Evolutionary conservation across 2,113 vertebrate species (phyloP).

Genomic region (Oceanites oceanicus): DNA sequence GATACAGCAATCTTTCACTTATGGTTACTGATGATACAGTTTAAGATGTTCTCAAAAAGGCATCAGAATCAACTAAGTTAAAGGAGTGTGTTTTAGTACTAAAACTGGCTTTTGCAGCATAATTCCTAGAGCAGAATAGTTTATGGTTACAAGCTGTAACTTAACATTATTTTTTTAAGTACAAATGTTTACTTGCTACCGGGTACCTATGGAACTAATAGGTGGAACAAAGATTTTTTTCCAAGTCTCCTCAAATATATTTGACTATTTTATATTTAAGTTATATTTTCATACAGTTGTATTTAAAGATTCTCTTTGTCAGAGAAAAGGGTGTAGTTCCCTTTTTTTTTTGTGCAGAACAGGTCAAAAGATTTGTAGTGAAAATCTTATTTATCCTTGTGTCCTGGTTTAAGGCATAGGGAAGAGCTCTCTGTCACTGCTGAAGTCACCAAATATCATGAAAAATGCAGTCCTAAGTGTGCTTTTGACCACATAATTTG

Average conservation of each 20-base stretch:
- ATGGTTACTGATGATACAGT: not conserved
- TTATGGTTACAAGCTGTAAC: slow-evolving; percentile 74
- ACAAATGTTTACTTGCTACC: slow-evolving; percentile 73
- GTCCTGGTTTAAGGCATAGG: slow-evolving; percentile 19
- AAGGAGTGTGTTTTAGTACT: slow-evolving; percentile 71
- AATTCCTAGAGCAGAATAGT: slow-evolving; percentile 71
- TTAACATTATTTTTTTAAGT: slow-evolving; percentile 76
- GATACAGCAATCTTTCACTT: not conserved
- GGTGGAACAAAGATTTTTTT: slow-evolving; percentile 76
- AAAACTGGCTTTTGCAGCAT: slow-evolving; percentile 74
- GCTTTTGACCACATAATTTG: not conserved
- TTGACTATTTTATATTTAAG: slow-evolving; percentile 84
- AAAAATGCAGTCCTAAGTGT: not conserved
- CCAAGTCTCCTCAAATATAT: slow-evolving; percentile 76
- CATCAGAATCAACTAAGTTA: slow-evolving; percentile 36
- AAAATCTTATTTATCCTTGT: slow-evolving; percentile 15
- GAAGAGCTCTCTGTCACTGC: not conserved
- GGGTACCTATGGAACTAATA: slow-evolving; percentile 71
- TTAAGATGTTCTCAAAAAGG: slow-evolving; percentile 36
- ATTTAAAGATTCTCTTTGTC: slow-evolving; percentile 79
- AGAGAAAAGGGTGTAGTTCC: slow-evolving; percentile 37
- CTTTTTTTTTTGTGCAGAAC: slow-evolving; percentile 38
- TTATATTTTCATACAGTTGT: slow-evolving; percentile 84
- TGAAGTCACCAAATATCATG: slow-evolving; percentile 20
- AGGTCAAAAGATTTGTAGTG: slow-evolving; percentile 34